Evolutionary conservation across 92 coral and sea anemone species (phyloP).

Genomic region (Muricea muricata): DNA sequence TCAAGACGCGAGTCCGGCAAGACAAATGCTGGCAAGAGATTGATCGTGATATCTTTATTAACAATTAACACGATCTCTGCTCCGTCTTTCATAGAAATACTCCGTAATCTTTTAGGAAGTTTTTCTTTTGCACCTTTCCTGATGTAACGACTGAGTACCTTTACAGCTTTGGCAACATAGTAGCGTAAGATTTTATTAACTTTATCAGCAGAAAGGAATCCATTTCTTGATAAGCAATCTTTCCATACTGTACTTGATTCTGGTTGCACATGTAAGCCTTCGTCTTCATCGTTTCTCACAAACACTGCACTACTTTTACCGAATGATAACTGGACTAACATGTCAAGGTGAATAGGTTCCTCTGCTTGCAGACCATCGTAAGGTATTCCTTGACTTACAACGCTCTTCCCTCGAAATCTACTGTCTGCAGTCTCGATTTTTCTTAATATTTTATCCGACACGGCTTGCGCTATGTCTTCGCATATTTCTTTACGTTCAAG

Average conservation of each 20-base stretch:
- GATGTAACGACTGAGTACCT: constrained; percentile 80
- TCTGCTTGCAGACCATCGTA: constrained; percentile 98
- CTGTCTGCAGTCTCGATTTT: constrained; percentile 95
- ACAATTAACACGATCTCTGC: constrained; percentile 81
- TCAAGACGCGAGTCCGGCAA: constrained; percentile 93
- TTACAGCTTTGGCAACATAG: constrained; percentile 93
- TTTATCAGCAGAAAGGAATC: constrained; percentile 91
- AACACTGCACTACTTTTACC: constrained; percentile 91
- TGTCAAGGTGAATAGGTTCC: constrained; percentile 90
- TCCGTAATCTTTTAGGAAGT: constrained; percentile 81
- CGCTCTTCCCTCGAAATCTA: constrained; percentile 93
- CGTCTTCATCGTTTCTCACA: constrained; percentile 79
- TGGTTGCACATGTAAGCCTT: constrained; percentile 85
- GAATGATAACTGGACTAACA: constrained; percentile 94
- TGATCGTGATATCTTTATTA: constrained; percentile 90
- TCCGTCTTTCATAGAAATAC: constrained; percentile 87
- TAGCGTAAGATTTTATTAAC: constrained; percentile 84
- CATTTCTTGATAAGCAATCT: constrained; percentile 92
- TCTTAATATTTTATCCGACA: constrained; percentile 84
- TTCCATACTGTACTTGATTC: constrained; percentile 94
- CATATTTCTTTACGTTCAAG: constrained; percentile 97
- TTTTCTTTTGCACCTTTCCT: constrained; percentile 78
- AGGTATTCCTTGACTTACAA: constrained; percentile 96
- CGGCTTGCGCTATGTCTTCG: constrained; percentile 94
- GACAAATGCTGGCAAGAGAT: constrained; percentile 93